phyloP scores from a whole-genome alignment of 2,113 vertebrate genomes.

The Tursiops truncatus region DNA sequence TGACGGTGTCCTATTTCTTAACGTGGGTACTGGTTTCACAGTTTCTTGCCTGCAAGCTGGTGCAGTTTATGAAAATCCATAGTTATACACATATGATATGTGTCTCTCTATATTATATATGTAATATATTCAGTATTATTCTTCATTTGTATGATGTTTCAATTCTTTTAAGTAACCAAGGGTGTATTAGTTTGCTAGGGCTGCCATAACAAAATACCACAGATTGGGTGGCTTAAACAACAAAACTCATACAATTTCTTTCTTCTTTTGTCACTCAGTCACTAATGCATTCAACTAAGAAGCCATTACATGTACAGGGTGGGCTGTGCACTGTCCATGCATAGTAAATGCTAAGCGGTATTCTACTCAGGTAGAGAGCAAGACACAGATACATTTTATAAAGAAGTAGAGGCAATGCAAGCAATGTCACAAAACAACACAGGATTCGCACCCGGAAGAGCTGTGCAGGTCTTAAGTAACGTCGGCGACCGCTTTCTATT shows the following conservation, averaged over 20 bases:
- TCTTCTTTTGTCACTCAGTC: background rate
- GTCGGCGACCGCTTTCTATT: background rate
- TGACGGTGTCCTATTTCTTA: background rate
- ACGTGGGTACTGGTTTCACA: background rate
- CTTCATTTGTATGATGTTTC: background rate
- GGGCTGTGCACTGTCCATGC: background rate
- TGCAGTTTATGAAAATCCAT: background rate
- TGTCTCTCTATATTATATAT: background rate
- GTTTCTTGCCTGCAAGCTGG: background rate
- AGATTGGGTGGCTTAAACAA: background rate
- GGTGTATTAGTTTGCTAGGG: background rate
- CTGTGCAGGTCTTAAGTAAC: background rate
- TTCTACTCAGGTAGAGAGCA: background rate
- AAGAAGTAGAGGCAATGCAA: background rate
- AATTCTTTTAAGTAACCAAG: background rate
- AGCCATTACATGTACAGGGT: background rate
- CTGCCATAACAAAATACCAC: background rate
- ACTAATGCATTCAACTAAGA: background rate
- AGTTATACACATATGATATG: background rate
- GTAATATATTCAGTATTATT: background rate
- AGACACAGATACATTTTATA: background rate
- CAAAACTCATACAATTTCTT: background rate
- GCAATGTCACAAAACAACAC: background rate
- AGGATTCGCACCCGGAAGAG: background rate
- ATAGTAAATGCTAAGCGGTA: background rate